phyloP scores from a whole-genome alignment of 2,888 invertebrate genomes.

The Coremacera marginata region DNA sequence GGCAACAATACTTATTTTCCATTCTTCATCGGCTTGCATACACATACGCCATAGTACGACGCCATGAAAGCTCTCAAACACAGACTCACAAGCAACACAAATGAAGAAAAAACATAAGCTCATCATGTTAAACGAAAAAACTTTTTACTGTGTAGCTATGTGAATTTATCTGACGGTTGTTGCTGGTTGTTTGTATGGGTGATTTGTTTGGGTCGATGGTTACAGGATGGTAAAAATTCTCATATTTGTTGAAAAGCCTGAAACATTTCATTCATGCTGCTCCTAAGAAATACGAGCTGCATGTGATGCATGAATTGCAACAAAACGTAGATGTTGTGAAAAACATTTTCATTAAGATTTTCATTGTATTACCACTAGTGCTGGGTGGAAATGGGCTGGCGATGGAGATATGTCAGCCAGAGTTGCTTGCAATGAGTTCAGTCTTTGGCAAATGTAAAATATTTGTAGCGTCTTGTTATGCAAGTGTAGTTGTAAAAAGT shows the following conservation, averaged over 20 bases:
- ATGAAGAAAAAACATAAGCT: neutral
- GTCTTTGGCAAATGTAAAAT: neutral
- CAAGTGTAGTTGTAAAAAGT: neutral
- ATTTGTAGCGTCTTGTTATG: neutral
- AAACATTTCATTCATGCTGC: slow-evolving; percentile 26
- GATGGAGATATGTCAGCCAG: neutral
- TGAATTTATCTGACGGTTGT: too few species aligned
- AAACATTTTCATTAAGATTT: slow-evolving; percentile 40
- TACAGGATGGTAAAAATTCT: neutral
- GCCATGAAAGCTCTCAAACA: neutral
- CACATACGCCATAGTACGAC: neutral
- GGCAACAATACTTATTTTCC: slow-evolving; percentile 27
- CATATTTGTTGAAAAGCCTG: neutral
- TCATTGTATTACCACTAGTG: neutral
- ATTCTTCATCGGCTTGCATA: slow-evolving; percentile 1
- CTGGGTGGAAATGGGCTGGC: neutral
- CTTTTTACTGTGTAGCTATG: neutral
- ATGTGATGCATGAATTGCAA: neutral
- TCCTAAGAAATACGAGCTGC: neutral
- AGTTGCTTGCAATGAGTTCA: neutral
- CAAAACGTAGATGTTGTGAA: neutral
- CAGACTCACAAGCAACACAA: neutral
- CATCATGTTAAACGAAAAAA: neutral
- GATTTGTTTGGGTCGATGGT: neutral
- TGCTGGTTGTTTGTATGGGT: neutral